Evolutionary conservation across 2,113 vertebrate species (phyloP).

Genomic region (Myotis lucifugus): DNA sequence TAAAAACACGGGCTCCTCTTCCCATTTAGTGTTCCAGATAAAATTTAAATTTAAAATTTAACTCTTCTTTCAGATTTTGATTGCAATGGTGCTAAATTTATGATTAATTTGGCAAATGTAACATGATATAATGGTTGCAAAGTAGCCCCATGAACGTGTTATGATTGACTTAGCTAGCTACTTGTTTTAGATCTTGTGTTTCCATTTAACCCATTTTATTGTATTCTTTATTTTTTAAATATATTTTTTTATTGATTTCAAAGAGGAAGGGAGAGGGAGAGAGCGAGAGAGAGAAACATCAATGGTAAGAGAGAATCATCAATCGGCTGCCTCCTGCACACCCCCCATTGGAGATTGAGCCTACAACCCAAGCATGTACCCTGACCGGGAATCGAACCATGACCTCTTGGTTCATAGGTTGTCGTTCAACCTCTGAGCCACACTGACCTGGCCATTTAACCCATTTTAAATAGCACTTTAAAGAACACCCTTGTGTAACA

Average conservation of each 20-base stretch:
- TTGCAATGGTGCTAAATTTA: background rate
- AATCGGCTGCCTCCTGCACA: too few species aligned
- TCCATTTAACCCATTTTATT: background rate
- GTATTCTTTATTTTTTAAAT: too few species aligned
- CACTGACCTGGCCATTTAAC: background rate
- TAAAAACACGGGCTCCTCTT: background rate
- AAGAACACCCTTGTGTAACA: background rate
- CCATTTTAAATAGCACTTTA: background rate
- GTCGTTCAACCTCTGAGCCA: too few species aligned
- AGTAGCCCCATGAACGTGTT: background rate
- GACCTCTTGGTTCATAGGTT: too few species aligned
- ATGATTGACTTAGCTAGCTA: background rate
- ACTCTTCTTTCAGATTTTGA: background rate
- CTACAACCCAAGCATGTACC: too few species aligned
- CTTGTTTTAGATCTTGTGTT: background rate
- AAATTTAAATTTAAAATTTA: background rate
- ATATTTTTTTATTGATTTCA: too few species aligned
- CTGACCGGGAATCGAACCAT: too few species aligned
- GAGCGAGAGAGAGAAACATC: too few species aligned
- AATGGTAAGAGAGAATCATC: too few species aligned
- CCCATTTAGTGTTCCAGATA: background rate
- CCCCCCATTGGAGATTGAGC: too few species aligned
- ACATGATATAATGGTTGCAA: background rate
- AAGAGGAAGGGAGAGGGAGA: too few species aligned
- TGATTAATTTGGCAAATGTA: background rate